These are phyloP conservation scores for Sparus aurata DNA, from an alignment of 2,797 vertebrate genomes.

Conservation along the genomic window DNA sequence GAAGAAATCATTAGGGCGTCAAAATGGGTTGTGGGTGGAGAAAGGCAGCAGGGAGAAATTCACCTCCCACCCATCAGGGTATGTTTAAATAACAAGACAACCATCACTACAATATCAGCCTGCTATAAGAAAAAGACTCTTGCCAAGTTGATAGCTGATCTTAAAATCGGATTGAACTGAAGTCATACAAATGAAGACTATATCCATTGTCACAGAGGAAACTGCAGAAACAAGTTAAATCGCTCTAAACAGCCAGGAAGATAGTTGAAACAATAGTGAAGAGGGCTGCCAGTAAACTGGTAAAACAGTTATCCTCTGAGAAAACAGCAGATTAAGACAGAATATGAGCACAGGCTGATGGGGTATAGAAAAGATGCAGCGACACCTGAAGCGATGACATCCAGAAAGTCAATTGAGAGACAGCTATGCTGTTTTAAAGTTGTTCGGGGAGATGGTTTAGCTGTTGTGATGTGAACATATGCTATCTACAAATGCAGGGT, in stretches of 20 bases:
- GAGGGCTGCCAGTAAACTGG: background rate
- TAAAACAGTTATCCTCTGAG: background rate
- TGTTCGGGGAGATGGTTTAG: background rate
- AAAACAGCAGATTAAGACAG: background rate
- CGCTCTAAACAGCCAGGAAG: background rate
- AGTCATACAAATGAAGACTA: background rate
- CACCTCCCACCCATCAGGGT: constrained; percentile 25
- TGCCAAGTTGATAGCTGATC: background rate
- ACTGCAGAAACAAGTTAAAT: background rate
- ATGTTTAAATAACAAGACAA: constrained; percentile 31
- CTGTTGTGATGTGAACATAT: background rate
- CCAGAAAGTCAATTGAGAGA: background rate
- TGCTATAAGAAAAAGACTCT: background rate
- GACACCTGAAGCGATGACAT: background rate
- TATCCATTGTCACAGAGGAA: background rate
- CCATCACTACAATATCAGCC: constrained; percentile 1
- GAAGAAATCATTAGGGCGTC: constrained; percentile 59
- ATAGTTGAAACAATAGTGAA: background rate
- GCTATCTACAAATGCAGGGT: background rate
- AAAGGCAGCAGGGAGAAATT: constrained; percentile 25
- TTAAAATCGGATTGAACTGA: background rate
- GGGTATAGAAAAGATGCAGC: background rate
- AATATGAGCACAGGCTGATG: constrained; percentile 5
- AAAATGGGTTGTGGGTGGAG: constrained; percentile 50
- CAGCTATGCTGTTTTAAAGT: no score